Percentiles rank a stretch among this genome's conserved stretches.
These are phyloP conservation scores for Copidosoma aretas DNA, from an alignment of 2,888 invertebrate species.

Conservation along the genomic window DNA sequence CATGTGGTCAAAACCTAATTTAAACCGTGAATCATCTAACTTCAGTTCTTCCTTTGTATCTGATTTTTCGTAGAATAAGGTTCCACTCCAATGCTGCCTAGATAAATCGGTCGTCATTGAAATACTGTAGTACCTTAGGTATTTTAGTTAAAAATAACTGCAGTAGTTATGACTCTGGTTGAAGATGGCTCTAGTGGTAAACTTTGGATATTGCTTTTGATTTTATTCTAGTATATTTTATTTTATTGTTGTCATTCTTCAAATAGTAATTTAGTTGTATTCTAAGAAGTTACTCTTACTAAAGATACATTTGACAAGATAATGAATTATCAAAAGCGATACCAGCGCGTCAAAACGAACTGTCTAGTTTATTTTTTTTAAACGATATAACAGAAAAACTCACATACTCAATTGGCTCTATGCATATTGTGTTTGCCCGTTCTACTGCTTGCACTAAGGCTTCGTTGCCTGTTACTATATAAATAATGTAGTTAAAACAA, in stretches of 20 bases:
- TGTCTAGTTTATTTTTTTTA: too few relatives aligned
- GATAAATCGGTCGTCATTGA: background rate
- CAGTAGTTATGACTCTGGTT: too few relatives aligned
- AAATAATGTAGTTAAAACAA: too few relatives aligned
- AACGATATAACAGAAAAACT: too few relatives aligned
- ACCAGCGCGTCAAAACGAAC: too few relatives aligned
- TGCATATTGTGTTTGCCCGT: constrained; percentile 21
- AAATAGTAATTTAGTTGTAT: background rate
- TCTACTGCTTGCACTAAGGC: constrained; percentile 7
- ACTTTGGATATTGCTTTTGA: too few relatives aligned
- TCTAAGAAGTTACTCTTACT: background rate
- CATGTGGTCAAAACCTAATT: constrained; percentile 32
- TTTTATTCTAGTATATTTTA: background rate
- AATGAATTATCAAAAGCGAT: too few relatives aligned
- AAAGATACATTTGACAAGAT: too few relatives aligned
- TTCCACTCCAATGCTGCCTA: constrained; percentile 29
- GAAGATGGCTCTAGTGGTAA: too few relatives aligned
- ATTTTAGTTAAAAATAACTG: too few relatives aligned
- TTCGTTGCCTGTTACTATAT: background rate
- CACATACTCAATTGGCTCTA: constrained; percentile 26
- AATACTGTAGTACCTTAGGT: too few relatives aligned
- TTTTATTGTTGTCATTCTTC: background rate
- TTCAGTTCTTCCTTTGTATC: background rate
- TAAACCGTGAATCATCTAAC: constrained; percentile 21
- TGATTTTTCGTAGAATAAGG: constrained; percentile 10